Conservation (phyloP, 1,140 invertebrate genomes). For the Nymphalis io region DNA sequence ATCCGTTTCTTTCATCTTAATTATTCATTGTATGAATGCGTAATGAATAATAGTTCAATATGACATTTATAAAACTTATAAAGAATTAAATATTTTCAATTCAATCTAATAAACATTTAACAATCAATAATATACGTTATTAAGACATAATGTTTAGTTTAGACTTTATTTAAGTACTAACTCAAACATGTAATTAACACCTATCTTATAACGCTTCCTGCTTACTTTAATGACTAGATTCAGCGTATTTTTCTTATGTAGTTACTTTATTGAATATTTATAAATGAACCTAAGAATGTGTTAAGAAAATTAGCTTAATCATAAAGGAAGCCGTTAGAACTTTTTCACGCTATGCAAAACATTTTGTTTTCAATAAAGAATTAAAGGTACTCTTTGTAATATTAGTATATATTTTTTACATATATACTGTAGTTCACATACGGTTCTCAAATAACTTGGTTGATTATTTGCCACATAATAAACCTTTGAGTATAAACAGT, state of each 20-base stretch:
- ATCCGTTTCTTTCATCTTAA: no score
- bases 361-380: no score
- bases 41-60: no score
- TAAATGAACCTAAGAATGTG: not conserved
- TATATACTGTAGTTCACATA: no score
- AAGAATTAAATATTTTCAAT: not conserved
- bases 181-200: not conserved
- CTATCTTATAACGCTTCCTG: constrained; percentile 10
- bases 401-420: no score
- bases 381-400: no score
- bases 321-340: not conserved
- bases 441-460: no score
- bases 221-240: not conserved
- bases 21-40: no score
- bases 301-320: constrained; percentile 1
- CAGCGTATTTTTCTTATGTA: not conserved
- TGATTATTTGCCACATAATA: no score
- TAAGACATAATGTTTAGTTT: constrained; percentile 6
- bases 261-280: not conserved
- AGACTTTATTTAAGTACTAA: constrained; percentile 3
- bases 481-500: no score
- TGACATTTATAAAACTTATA: not conserved
- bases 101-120: not conserved
- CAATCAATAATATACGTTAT: not conserved
- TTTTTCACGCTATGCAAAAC: no score